These are phyloP conservation scores for Nylanderia fulva DNA, from an alignment of 1,140 invertebrate genomes.

Conservation along the genomic window DNA sequence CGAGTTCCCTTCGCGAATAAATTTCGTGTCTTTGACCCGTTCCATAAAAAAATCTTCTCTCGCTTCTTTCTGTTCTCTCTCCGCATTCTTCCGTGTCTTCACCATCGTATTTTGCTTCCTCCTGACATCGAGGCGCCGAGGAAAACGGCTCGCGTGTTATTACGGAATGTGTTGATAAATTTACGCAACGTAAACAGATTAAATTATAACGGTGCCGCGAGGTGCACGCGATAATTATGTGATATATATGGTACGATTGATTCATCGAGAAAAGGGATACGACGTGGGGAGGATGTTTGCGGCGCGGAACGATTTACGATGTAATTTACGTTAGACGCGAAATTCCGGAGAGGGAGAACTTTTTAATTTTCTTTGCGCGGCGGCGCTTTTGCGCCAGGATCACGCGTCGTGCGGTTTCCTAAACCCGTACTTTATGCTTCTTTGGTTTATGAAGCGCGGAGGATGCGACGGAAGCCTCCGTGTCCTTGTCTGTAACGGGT, in stretches of 20 bases:
- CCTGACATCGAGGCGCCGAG: slow-evolving; percentile 14
- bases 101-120: slow-evolving; percentile 22
- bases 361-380: slow-evolving; percentile 39
- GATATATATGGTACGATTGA: slow-evolving; percentile 38
- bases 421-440: slow-evolving; percentile 43
- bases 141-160: slow-evolving; percentile 35
- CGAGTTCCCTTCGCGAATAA: slow-evolving; percentile 39
- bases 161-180: slow-evolving; percentile 54
- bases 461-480: not conserved
- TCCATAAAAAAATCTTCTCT: slow-evolving; percentile 62
- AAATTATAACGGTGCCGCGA: slow-evolving; percentile 45
- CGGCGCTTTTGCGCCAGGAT: slow-evolving; percentile 1
- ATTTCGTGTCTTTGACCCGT: slow-evolving; percentile 58
- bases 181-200: slow-evolving; percentile 46
- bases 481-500: slow-evolving; percentile 4
- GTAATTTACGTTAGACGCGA: slow-evolving; percentile 8
- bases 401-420: slow-evolving; percentile 2
- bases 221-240: slow-evolving; percentile 43
- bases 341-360: slow-evolving; percentile 18
- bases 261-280: slow-evolving; percentile 19
- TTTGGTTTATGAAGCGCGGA: slow-evolving; percentile 18
- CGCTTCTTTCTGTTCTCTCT: slow-evolving; percentile 30
- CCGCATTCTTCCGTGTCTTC: not conserved
- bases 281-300: not conserved
- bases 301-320: slow-evolving; percentile 28